phyloP scores from a whole-genome alignment of 2,797 vertebrate genomes.

The Aotus griseimembra region DNA sequence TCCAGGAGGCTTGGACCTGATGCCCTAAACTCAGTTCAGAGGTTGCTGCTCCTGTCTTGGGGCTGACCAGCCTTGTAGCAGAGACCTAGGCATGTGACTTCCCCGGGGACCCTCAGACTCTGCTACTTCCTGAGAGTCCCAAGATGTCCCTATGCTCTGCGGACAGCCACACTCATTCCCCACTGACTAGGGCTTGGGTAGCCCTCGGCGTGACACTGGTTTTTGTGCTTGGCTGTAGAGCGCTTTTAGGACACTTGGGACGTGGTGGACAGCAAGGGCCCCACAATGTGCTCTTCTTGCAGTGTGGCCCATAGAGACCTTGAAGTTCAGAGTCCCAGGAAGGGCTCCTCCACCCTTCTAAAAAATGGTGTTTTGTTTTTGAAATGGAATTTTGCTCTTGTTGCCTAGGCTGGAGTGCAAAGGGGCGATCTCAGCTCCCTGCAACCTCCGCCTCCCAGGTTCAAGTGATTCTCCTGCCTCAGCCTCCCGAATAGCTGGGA shows the following conservation, averaged over 20 bases:
- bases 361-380: no score
- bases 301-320: no score
- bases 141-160: background rate
- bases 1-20: background rate
- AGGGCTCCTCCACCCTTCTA: background rate
- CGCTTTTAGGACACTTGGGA: background rate
- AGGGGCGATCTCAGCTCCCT: no score
- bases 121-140: background rate
- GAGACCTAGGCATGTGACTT: background rate
- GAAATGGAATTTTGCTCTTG: no score
- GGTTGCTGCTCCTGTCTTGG: no score
- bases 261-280: no score
- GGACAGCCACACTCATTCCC: background rate
- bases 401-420: no score
- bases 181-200: background rate
- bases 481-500: background rate
- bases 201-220: background rate
- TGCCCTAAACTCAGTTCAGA: background rate
- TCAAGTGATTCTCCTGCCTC: background rate
- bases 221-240: background rate
- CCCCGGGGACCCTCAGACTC: background rate
- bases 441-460: no score
- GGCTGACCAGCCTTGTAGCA: rapidly evolving
- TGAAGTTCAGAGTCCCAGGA: background rate
- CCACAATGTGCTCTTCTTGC: background rate